These are phyloP conservation scores for Ferrisia virgata DNA, from an alignment of 2,888 invertebrate species.

Conservation along the genomic window DNA sequence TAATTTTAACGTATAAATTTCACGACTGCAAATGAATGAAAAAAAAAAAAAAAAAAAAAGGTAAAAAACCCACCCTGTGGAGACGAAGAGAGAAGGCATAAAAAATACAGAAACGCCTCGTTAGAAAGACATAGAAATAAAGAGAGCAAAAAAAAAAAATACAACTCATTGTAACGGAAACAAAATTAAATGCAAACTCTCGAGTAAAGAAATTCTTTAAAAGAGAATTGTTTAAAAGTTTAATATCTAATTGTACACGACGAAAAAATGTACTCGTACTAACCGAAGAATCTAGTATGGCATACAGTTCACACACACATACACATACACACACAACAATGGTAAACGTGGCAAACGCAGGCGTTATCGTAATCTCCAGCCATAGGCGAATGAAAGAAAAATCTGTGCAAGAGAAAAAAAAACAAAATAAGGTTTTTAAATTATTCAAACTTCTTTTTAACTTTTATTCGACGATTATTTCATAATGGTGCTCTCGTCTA, in stretches of 20 bases:
- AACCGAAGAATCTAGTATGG: neutral
- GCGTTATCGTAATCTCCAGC: too few relatives aligned
- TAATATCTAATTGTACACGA: slow-evolving; percentile 21
- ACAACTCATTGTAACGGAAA: slow-evolving; percentile 6
- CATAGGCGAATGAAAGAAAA: neutral
- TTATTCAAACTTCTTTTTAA: slow-evolving; percentile 24
- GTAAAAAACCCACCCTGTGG: too few relatives aligned
- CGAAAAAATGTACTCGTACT: too few relatives aligned
- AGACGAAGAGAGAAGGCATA: neutral
- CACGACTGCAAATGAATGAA: neutral
- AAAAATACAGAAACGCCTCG: neutral
- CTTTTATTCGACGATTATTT: slow-evolving; percentile 28
- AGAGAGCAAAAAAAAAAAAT: too few relatives aligned
- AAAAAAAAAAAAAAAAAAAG: too few relatives aligned
- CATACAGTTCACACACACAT: neutral
- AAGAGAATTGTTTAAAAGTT: slow-evolving; percentile 28
- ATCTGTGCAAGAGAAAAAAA: neutral
- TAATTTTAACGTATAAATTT: neutral
- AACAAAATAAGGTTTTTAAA: slow-evolving; percentile 22
- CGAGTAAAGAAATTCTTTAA: neutral
- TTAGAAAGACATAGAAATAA: too few relatives aligned
- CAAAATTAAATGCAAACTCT: slow-evolving; percentile 23
- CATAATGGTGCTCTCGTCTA: neutral
- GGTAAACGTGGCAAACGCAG: neutral
- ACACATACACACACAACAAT: too few relatives aligned